Percentiles rank a stretch among this genome's conserved stretches.
Evolutionary conservation across 1,140 invertebrate genomes (phyloP).

Genomic region (Odontomachus brunneus): DNA sequence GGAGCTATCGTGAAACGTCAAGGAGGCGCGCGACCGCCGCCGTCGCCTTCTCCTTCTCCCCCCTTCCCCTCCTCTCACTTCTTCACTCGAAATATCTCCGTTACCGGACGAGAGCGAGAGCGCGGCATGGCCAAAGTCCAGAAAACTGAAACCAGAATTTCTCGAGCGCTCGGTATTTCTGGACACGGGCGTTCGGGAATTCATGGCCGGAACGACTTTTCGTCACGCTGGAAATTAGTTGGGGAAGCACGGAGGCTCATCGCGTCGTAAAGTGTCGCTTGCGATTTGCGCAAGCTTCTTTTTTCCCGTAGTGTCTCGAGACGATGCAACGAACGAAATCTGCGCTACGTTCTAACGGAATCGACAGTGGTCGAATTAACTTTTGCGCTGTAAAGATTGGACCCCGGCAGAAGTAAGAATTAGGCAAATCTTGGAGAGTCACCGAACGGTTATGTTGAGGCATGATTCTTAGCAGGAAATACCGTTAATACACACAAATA

Average conservation of each 20-base stretch:
- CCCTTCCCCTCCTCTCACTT: not conserved
- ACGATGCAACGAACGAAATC: no score
- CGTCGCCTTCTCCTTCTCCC: not conserved
- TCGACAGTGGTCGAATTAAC: no score
- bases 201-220: constrained; percentile 72
- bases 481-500: no score
- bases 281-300: constrained; percentile 6
- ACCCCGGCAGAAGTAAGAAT: no score
- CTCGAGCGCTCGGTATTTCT: constrained; percentile 61
- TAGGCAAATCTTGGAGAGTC: no score
- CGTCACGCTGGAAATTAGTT: constrained; percentile 71
- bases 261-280: constrained; percentile 63
- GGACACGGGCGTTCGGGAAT: constrained; percentile 50
- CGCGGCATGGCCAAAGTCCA: constrained; percentile 47
- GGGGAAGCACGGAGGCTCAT: constrained; percentile 68
- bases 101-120: constrained; percentile 56
- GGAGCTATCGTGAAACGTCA: constrained; percentile 56
- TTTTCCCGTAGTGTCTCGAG: no score
- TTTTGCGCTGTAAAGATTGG: no score
- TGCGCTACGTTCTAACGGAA: no score
- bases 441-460: no score
- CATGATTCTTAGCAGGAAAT: no score
- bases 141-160: constrained; percentile 61
- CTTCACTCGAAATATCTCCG: constrained; percentile 56
- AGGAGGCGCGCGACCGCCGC: constrained; percentile 33